Conservation (phyloP, 2,797 vertebrate species). For the Melopsittacus undulatus region DNA sequence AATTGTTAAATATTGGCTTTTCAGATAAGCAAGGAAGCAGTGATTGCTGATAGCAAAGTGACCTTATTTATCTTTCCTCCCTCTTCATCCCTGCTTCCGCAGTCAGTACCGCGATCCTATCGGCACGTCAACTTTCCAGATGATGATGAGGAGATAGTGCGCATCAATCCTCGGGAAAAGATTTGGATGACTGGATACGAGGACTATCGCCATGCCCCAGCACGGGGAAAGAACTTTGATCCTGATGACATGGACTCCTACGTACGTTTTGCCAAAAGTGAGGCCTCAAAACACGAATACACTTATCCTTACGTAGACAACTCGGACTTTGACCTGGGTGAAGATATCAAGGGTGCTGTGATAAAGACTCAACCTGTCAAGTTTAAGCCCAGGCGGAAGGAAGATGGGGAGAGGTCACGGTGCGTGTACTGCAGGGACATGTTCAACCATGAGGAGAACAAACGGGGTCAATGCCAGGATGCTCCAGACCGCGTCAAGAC, state of each 20-base stretch:
- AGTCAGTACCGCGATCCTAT: constrained; percentile 84
- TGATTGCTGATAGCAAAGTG: not conserved
- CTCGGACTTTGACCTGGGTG: constrained; percentile 84
- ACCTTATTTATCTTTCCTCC: not conserved
- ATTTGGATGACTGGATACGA: constrained; percentile 94
- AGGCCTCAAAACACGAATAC: constrained; percentile 92
- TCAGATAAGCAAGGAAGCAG: not conserved
- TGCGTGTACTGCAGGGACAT: constrained; percentile 94
- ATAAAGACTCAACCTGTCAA: constrained; percentile 89
- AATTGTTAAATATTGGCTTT: not conserved
- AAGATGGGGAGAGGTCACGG: constrained; percentile 84
- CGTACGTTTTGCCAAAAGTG: constrained; percentile 91
- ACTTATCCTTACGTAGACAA: constrained; percentile 90
- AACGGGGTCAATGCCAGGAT: constrained; percentile 91
- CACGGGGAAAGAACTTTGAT: constrained; percentile 86
- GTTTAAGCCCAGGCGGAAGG: constrained; percentile 82
- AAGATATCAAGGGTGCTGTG: constrained; percentile 83
- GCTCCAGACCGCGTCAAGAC: constrained; percentile 89
- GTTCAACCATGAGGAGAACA: constrained; percentile 90
- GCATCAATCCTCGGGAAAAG: constrained; percentile 95
- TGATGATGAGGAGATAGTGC: constrained; percentile 95
- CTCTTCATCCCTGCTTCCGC: not conserved
- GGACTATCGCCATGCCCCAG: constrained; percentile 92
- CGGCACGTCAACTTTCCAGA: constrained; percentile 90
- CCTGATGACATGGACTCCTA: constrained; percentile 88